Base-by-base conservation (phyloP, 2,888 invertebrate genomes). In the Drosophila aldrichi region DNA sequence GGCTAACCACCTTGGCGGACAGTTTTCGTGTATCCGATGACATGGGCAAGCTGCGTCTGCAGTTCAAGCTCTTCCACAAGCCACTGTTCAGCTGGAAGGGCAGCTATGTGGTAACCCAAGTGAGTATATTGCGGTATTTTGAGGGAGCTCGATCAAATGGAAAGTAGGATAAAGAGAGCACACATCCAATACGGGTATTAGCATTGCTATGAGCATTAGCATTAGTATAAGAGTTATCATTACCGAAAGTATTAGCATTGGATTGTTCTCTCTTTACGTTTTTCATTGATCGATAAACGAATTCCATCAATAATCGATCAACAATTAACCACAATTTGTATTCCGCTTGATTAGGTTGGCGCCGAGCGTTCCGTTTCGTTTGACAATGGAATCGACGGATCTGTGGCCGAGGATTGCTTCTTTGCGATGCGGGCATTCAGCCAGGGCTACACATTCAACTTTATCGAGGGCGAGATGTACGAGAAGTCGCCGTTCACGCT, bases 381-480 rank as follows among this genome's bases (percentile, higher is more conserved):
- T 93, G 98, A 99, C 93, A 98, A 99, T 93, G 99, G 99, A 18
- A 94, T 97, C 74, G 98, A 98, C 93, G 98, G 99, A 22, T 98
- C 98, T 1, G 97, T 99, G n/a, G 98, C 99, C 22, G 99, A 99
- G 93, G 99, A 99, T 92, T 98, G 98, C 91, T 99, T 96, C 93
- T 99, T 99, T 93, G 98, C 98, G 22, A 98, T 99, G 98, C 96
- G 97, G 77, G 98, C 98, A 4, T 97, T 96, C 92, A 95, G 95
- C 74, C 95, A 97, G 92, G 98, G 98, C 32, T 98, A 97, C 92
- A 95, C 96, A 22, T 99, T 99, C 93, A 97, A 98, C 92, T 99
- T 98, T 93, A 96, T 99, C 78, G 98, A 99, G 92, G 98, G 99
- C 55, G 99, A 99, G 94, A 98, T 99, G 98, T 98, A 98, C 96